phyloP scores from a whole-genome alignment of 2,113 vertebrate genomes.

The Psettodes erumei region DNA sequence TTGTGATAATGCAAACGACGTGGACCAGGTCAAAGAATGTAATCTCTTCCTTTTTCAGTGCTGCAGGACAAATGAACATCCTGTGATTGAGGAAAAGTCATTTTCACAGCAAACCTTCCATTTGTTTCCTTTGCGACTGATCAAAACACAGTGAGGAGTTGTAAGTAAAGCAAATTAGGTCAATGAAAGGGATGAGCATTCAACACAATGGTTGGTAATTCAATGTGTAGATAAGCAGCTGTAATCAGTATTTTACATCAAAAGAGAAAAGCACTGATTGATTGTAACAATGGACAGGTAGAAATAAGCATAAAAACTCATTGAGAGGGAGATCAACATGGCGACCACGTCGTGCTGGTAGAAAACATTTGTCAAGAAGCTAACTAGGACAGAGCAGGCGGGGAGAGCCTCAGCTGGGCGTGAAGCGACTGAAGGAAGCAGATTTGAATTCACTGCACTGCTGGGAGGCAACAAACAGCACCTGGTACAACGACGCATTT shows the following conservation, averaged over 20 bases:
- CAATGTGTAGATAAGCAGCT: not conserved
- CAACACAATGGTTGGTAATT: not conserved
- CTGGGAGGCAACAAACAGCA: constrained; percentile 54
- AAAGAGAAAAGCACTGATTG: too few relatives aligned
- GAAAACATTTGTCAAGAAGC: constrained; percentile 14
- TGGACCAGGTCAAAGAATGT: not conserved
- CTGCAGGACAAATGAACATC: not conserved
- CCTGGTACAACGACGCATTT: constrained; percentile 40
- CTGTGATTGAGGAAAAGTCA: not conserved
- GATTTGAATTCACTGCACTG: constrained; percentile 50
- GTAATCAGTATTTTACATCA: too few relatives aligned
- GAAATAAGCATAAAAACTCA: too few relatives aligned
- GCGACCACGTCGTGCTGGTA: not conserved
- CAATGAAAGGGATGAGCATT: not conserved
- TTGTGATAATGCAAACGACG: not conserved
- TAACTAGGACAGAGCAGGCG: constrained; percentile 37
- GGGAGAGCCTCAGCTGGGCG: constrained; percentile 61
- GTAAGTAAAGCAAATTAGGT: not conserved
- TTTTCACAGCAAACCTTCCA: not conserved
- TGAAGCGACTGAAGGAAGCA: constrained; percentile 18
- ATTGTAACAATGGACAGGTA: too few relatives aligned
- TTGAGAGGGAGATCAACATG: too few relatives aligned
- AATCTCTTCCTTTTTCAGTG: not conserved
- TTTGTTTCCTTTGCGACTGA: not conserved
- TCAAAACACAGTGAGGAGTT: not conserved